Evolutionary conservation across 2,797 vertebrate genomes (phyloP), one percentile per base, ranked within the genome.

Genomic region (Epinephelus awoara): DNA sequence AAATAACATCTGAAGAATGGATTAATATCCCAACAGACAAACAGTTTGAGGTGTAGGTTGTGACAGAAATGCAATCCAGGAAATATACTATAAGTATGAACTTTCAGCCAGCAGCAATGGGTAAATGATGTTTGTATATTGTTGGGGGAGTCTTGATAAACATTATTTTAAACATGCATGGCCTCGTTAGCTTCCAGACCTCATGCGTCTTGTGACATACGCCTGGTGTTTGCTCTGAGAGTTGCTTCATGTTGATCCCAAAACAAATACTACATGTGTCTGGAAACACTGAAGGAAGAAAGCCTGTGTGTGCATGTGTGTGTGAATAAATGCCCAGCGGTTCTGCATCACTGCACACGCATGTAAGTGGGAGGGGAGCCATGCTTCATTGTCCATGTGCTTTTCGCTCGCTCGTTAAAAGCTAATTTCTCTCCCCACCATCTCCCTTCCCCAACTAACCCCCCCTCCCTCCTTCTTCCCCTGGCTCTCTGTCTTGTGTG

Each of bases 401-500:
- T 69, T 73, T 79, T 72, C 18, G 10, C 58, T 72, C 23, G 13
- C 77, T 85, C 56, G 51, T 89, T 88, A 75, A 88, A 89, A 86
- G 69, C 72, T 79, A 74, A 88, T 88, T 85, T 77, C 81, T 77
- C 56, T 40, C 80, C 44, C 62, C 72, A 19, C 72, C 75, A 78
- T 65, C 82, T 72, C 75, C 67, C 70, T 15, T 18, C 19, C 67
- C 34, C 72, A 61, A 62, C 72, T 74, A 8, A 72, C 59, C 34
- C 61, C 77, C 13, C 80, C 34, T 55, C 63, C 42, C 84, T 74
- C 65, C 75, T 67, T 59, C 84, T 83, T 75, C 80, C 90, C 84
- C 73, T 79, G 77, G 54, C 85, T 85, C 76, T 86, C 88, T 84
- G 90, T 93, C 92, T 92, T 94, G 84, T 86, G 83, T 70, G 25